phyloP scores from a whole-genome alignment of 2,113 vertebrate species.

The Fregetta grallaria region DNA sequence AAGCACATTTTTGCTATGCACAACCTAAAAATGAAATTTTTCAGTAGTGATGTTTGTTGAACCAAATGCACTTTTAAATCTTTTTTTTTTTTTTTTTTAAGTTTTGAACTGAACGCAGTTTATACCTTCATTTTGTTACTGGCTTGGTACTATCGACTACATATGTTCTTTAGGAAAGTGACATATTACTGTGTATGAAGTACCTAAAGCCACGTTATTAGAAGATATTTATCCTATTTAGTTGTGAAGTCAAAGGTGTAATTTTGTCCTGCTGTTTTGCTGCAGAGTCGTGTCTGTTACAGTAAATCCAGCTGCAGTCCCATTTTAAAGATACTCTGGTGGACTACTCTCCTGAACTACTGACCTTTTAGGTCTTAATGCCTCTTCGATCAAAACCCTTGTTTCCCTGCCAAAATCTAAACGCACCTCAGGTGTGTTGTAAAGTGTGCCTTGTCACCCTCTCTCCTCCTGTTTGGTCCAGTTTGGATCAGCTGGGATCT shows the following conservation, averaged over 20 bases:
- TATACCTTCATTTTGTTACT: neutral
- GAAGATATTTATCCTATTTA: neutral
- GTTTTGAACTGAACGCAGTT: neutral
- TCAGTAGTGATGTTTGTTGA: slow-evolving; percentile 55
- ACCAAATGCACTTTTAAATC: neutral
- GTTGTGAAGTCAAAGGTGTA: neutral
- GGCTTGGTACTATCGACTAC: neutral
- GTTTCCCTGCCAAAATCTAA: neutral
- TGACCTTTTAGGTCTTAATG: neutral
- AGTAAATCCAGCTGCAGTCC: neutral
- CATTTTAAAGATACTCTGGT: neutral
- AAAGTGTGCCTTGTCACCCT: neutral
- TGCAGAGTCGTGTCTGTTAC: neutral
- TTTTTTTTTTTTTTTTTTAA: neutral
- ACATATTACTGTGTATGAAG: neutral
- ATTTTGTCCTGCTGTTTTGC: neutral
- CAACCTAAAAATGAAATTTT: slow-evolving; percentile 55
- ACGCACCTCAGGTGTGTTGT: neutral
- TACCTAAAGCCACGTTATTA: neutral
- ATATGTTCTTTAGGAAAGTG: neutral
- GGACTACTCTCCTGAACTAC: neutral
- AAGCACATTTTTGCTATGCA: slow-evolving; percentile 47
- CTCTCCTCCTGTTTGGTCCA: neutral
- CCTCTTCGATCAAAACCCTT: neutral
- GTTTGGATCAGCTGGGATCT: neutral